Conservation (phyloP, 2,888 invertebrate species). For the Idaea aversata region DNA sequence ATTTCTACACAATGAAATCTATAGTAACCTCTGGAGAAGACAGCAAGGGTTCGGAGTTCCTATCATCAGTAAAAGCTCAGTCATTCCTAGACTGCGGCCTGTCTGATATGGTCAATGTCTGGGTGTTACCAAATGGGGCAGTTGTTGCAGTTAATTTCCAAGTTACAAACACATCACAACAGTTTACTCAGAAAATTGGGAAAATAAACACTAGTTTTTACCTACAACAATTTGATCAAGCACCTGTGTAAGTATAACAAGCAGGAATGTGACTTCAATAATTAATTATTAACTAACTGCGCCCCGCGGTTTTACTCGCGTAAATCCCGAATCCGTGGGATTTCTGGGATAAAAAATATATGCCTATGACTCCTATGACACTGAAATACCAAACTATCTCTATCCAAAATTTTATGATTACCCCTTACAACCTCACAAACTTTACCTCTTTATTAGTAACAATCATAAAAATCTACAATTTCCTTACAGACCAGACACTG, state of each 20-base stretch:
- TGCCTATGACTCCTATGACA: too few relatives aligned
- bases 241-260: slow-evolving; percentile 82
- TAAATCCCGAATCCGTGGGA: too few relatives aligned
- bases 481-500: slow-evolving; percentile 91
- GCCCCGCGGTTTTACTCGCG: too few relatives aligned
- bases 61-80: slow-evolving; percentile 90
- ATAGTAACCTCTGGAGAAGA: slow-evolving; percentile 85
- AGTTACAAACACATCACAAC: slow-evolving; percentile 56
- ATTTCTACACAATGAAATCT: slow-evolving; percentile 87
- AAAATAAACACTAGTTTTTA: slow-evolving; percentile 88
- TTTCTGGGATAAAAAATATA: too few relatives aligned
- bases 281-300: neutral
- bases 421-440: neutral
- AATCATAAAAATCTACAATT: too few relatives aligned
- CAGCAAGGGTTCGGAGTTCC: slow-evolving; percentile 81
- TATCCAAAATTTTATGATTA: too few relatives aligned
- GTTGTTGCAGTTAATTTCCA: slow-evolving; percentile 86
- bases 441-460: too few relatives aligned
- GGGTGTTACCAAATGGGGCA: slow-evolving; percentile 88
- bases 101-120: slow-evolving; percentile 88
- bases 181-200: slow-evolving; percentile 31
- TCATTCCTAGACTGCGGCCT: slow-evolving; percentile 87
- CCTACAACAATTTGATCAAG: slow-evolving; percentile 89
- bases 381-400: too few relatives aligned
- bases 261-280: neutral